These are phyloP conservation scores for Chloebia gouldiae DNA, from an alignment of 2,113 vertebrate species.

Conservation along the genomic window DNA sequence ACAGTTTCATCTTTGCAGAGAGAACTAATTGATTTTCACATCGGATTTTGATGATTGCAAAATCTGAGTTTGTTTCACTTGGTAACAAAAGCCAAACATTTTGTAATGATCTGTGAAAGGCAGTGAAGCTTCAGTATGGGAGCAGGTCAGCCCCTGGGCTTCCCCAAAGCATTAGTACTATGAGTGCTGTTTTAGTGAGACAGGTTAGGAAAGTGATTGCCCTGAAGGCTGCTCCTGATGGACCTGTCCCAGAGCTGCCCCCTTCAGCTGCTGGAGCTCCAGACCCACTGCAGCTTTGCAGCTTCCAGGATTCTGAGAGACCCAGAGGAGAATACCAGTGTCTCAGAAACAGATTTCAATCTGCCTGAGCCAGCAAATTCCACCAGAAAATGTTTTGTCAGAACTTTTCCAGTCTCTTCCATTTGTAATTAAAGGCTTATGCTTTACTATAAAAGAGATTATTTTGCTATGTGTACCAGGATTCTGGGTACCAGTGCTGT, in stretches of 20 bases:
- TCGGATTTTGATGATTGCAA: not conserved
- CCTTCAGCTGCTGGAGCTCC: not conserved
- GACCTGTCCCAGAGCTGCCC: not conserved
- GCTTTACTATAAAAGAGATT: not conserved
- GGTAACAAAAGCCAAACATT: not conserved
- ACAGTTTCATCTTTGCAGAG: conserved; percentile 11
- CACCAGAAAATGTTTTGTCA: not conserved
- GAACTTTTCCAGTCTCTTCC: not conserved
- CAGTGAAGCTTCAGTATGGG: not conserved
- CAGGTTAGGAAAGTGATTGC: not conserved
- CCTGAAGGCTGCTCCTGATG: not conserved
- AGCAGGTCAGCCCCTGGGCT: not conserved
- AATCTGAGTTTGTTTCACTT: conserved; percentile 8
- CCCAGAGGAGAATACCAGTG: not conserved
- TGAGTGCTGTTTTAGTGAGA: not conserved
- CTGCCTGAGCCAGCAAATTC: not conserved
- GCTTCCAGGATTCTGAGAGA: not conserved
- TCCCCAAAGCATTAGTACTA: not conserved
- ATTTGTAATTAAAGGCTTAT: not conserved
- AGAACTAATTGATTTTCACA: not conserved
- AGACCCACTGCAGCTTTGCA: not conserved
- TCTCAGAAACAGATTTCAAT: not conserved
- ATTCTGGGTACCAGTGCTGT: not conserved
- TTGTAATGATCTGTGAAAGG: not conserved
- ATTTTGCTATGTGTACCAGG: not conserved